A percentile compares a stretch with the other conserved stretches of the same genome.
These are phyloP conservation scores for Ploceus nigricollis DNA, from an alignment of 2,113 vertebrate genomes.

Conservation along the genomic window DNA sequence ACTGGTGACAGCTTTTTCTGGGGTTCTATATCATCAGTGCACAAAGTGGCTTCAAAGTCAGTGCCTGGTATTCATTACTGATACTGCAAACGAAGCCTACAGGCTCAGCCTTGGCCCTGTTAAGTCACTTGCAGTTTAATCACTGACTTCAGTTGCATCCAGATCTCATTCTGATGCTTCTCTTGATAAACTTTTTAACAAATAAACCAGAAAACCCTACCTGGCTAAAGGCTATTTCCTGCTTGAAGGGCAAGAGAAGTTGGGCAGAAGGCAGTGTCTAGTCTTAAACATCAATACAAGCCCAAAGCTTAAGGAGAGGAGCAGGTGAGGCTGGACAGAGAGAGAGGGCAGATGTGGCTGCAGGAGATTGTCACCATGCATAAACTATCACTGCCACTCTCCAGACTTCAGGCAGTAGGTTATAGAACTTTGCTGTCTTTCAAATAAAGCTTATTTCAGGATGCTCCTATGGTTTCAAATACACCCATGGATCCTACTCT, in stretches of 20 bases:
- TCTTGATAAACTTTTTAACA: background rate
- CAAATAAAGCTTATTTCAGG: background rate
- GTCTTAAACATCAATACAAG: background rate
- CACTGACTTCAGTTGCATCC: background rate
- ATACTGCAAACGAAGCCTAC: background rate
- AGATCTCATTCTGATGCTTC: background rate
- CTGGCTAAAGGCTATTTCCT: background rate
- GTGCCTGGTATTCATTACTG: constrained; percentile 17
- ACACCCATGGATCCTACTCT: background rate
- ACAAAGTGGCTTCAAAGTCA: background rate
- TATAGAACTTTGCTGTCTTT: background rate
- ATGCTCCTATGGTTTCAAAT: background rate
- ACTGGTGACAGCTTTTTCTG: background rate
- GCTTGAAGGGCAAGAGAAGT: background rate
- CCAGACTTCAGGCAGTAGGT: background rate
- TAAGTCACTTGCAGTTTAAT: background rate
- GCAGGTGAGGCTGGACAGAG: background rate
- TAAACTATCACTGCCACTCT: background rate
- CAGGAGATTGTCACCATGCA: background rate
- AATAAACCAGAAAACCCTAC: background rate
- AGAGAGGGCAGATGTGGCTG: background rate
- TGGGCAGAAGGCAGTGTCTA: background rate
- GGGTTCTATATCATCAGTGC: background rate
- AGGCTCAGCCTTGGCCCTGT: background rate
- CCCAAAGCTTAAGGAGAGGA: background rate